Conservation (phyloP, 2,113 vertebrate species). For the Polypterus senegalus region DNA sequence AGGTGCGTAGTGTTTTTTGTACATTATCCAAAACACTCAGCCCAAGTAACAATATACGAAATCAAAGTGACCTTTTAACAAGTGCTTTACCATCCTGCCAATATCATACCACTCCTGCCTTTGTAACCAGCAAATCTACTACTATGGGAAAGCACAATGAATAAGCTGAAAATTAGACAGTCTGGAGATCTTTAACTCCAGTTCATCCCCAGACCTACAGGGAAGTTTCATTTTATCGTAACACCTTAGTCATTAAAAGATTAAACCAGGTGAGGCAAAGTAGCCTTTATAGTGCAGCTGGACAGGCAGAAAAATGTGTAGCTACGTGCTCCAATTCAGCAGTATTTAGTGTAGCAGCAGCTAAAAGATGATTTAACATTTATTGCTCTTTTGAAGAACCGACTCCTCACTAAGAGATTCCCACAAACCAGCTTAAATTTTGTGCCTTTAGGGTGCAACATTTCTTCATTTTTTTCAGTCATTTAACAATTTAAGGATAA, state of each 20-base stretch:
- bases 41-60: not conserved
- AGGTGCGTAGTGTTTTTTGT: slow-evolving; percentile 2
- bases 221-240: slow-evolving; percentile 26
- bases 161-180: not conserved
- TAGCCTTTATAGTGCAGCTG: slow-evolving; percentile 42
- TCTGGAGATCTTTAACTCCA: slow-evolving; percentile 13
- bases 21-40: not conserved
- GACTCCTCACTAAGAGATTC: no score
- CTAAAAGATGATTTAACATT: no score
- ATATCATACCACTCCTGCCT: not conserved
- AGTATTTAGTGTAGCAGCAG: no score
- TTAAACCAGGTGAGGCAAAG: slow-evolving; percentile 21
- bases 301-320: slow-evolving; percentile 35
- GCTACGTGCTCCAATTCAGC: no score
- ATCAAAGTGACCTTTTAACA: slow-evolving; percentile 3
- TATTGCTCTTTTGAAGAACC: no score
- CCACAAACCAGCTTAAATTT: no score
- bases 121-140: not conserved
- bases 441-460: no score
- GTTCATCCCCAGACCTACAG: slow-evolving; percentile 16
- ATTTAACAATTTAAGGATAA: no score
- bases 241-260: slow-evolving; percentile 25
- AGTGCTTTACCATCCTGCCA: not conserved
- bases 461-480: no score
- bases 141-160: not conserved